Base-by-base conservation (phyloP, 2,113 vertebrate genomes). In the Rhabdomys dilectus region DNA sequence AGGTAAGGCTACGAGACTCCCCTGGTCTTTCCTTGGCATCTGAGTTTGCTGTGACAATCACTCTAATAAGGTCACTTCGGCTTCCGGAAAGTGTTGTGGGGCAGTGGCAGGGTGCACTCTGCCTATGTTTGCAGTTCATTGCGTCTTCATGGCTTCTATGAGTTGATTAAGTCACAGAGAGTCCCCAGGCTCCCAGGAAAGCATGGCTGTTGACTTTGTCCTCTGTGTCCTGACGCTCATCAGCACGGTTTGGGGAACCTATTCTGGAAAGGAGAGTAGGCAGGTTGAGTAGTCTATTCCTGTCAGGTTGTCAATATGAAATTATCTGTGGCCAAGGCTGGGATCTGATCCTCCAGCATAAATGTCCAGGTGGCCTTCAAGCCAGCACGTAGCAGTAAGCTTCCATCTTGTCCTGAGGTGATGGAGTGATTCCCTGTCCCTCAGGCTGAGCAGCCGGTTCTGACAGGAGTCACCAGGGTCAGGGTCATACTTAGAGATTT, bases 1-100 rank as follows among this genome's bases (percentile, higher is more conserved):
- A 98, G 98, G 98, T 98, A 97, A 12, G 96, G 90, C 96, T 4
- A 10, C 4, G 5, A 22, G 16, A 9, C 56, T 11, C 1, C 2
- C 34, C 53, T 5, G 0, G 0, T 0, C 21, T 0, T 0, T 3
- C 60, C 17, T 29, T 0, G 0, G 72, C 24, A 34, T 13, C 10
- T 7, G 64, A 58, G 0, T 39, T 12, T 16, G 81, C 1, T 4
- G 0, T 0, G 16, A 85, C 24, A 36, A 26, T 21, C 4, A 2
- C 9, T 15, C 11, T 3, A 4, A 0, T 12, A 48, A 0, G 1
- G 36, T 0, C 2, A 3, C 48, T 56, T 86, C 51, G 36, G 60
- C 56, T 24, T 16, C 13, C 12, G 0, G 31, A 53, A 13, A 66
- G 7, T 1, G 3, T 1, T 1, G 2, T 2, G 0, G 53, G 60